Evolutionary conservation across 1,140 invertebrate genomes (phyloP).

Genomic region (Drosophila ironensis): DNA sequence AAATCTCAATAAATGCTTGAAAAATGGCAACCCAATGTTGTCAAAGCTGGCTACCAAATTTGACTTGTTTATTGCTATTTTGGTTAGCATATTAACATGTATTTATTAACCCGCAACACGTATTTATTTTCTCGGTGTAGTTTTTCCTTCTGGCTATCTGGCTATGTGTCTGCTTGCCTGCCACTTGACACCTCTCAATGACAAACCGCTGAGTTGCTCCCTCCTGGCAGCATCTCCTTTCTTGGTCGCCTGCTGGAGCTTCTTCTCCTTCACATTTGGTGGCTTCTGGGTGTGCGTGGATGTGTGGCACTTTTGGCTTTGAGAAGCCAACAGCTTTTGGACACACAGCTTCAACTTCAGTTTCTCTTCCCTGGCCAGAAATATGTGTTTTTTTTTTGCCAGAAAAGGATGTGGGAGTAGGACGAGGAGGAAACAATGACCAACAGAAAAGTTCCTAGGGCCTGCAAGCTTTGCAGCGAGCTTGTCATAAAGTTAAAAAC

Average conservation of each 20-base stretch:
- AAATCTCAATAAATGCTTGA: too few species aligned
- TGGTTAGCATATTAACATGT: neutral
- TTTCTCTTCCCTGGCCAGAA: slow-evolving; percentile 20
- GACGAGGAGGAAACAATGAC: slow-evolving; percentile 1
- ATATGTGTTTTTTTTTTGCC: slow-evolving; percentile 7
- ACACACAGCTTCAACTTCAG: slow-evolving; percentile 21
- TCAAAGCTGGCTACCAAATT: too few species aligned
- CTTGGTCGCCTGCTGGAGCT: neutral
- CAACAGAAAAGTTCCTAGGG: slow-evolving; percentile 21
- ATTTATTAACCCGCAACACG: neutral
- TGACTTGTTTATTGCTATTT: too few species aligned
- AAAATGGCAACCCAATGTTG: too few species aligned
- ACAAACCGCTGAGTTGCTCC: slow-evolving; percentile 61
- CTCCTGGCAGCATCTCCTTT: slow-evolving; percentile 12
- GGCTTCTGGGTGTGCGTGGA: neutral
- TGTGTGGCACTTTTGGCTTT: slow-evolving; percentile 21
- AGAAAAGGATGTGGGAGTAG: neutral
- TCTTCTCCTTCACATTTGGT: neutral
- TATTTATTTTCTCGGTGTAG: neutral
- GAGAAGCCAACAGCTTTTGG: slow-evolving; percentile 33
- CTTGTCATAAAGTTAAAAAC: slow-evolving; percentile 24
- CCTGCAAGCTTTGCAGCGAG: slow-evolving; percentile 21
- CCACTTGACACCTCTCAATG: slow-evolving; percentile 72
- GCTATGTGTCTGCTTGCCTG: slow-evolving; percentile 53
- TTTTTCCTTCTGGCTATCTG: slow-evolving; percentile 1